phyloP scores from a whole-genome alignment of 2,797 vertebrate species.

The Enoplosus armatus region DNA sequence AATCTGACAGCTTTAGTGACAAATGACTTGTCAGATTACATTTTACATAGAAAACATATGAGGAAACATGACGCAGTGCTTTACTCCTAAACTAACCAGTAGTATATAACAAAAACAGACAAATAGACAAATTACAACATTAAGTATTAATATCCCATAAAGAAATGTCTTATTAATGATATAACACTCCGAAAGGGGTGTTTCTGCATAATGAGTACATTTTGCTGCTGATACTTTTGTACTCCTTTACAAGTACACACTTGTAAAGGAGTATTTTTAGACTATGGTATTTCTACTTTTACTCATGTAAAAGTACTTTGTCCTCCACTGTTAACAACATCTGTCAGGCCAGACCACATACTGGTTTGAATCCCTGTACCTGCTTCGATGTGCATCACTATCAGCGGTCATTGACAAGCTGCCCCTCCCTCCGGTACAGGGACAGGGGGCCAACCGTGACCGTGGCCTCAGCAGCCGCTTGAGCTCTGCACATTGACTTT shows the following conservation, averaged over 20 bases:
- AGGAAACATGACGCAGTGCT: not conserved
- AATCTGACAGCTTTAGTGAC: not conserved
- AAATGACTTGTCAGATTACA: not conserved
- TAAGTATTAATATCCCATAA: not conserved
- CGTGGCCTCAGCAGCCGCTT: slow-evolving; percentile 36
- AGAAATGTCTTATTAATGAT: too few relatives aligned
- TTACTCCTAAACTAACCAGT: not conserved
- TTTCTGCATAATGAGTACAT: not conserved
- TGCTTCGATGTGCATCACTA: not conserved
- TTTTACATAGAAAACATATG: not conserved
- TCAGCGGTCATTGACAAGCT: not conserved
- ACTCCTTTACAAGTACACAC: not conserved
- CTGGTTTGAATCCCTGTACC: not conserved
- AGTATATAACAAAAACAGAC: not conserved
- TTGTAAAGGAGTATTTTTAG: not conserved
- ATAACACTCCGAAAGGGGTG: not conserved
- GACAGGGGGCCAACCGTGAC: slow-evolving; percentile 46
- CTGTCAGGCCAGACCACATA: not conserved
- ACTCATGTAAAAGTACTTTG: not conserved
- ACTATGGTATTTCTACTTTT: not conserved
- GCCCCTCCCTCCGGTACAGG: not conserved
- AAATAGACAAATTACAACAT: not conserved
- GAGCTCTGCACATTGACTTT: slow-evolving; percentile 37
- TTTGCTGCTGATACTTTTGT: not conserved
- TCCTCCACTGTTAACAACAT: not conserved